phyloP scores from a whole-genome alignment of 2,888 invertebrate species.

The Dione juno region DNA sequence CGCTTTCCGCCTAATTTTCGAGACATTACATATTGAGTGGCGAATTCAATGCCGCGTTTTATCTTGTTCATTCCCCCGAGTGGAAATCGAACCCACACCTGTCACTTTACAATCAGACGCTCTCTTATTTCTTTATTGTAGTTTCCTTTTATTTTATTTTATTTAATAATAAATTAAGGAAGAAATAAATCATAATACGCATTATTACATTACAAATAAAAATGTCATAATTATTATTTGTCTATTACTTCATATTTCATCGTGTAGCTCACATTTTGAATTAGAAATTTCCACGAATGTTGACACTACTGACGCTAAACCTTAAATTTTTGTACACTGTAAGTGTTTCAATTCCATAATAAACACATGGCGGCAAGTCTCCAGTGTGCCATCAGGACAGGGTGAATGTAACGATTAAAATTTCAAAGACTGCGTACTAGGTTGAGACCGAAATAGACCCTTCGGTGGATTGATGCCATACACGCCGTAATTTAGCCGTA shows the following conservation, averaged over 20 bases:
- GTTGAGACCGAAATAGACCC: conserved; percentile 75
- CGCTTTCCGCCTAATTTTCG: too few relatives aligned
- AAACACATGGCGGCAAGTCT: conserved; percentile 61
- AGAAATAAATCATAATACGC: too few relatives aligned
- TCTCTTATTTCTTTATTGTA: too few relatives aligned
- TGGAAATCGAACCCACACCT: too few relatives aligned
- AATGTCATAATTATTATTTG: too few relatives aligned
- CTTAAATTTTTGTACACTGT: conserved; percentile 36
- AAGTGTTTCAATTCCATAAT: conserved; percentile 36
- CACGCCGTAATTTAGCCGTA: conserved; percentile 31
- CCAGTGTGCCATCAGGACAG: conserved; percentile 72
- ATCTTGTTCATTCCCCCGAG: too few relatives aligned
- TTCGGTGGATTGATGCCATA: conserved; percentile 68
- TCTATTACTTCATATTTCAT: conserved; percentile 9
- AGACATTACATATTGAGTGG: too few relatives aligned
- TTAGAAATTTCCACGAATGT: conserved; percentile 3
- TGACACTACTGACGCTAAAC: conserved; percentile 26
- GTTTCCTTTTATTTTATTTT: too few relatives aligned
- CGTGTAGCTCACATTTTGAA: background rate
- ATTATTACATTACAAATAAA: too few relatives aligned
- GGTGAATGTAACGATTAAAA: conserved; percentile 83
- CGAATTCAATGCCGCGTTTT: too few relatives aligned
- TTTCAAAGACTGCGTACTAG: conserved; percentile 75
- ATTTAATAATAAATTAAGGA: too few relatives aligned
- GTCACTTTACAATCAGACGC: too few relatives aligned